These are phyloP conservation scores for Amphiura filiformis DNA, from an alignment of 35 echinoderm and acorn worm species.

Conservation along the genomic window DNA sequence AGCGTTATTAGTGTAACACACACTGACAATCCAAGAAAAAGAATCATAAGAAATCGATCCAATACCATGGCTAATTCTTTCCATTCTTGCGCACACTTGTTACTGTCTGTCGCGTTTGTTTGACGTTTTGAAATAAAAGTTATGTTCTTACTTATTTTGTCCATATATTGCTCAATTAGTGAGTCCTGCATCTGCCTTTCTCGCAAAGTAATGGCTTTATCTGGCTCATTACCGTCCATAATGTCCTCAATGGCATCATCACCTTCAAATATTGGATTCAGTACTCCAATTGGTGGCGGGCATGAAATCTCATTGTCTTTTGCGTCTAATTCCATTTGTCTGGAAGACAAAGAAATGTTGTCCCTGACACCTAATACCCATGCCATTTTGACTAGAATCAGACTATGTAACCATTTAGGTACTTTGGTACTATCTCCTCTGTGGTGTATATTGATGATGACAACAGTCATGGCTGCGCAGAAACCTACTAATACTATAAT, in stretches of 20 bases:
- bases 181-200: neutral
- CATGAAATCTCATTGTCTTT: constrained; percentile 11
- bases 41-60: constrained; percentile 48
- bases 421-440: constrained; percentile 62
- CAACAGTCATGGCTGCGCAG: constrained; percentile 57
- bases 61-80: constrained; percentile 66
- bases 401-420: constrained; percentile 43
- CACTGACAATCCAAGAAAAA: constrained; percentile 17
- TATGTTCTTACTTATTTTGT: constrained; percentile 41
- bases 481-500: constrained; percentile 74
- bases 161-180: constrained; percentile 43
- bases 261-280: constrained; percentile 74
- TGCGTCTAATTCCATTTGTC: constrained; percentile 35
- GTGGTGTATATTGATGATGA: constrained; percentile 61
- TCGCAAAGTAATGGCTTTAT: constrained; percentile 10
- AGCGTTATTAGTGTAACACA: neutral
- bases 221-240: neutral
- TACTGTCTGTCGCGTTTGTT: constrained; percentile 30
- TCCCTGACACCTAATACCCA: constrained; percentile 28
- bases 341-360: constrained; percentile 34
- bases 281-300: constrained; percentile 38
- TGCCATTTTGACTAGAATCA: constrained; percentile 42
- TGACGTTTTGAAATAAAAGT: constrained; percentile 41
- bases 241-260: constrained; percentile 56
- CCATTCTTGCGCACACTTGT: constrained; percentile 59